Percentiles rank a stretch among this genome's conserved stretches.
phyloP scores from a whole-genome alignment of 1,140 invertebrate species.

The Hyles vespertilio region DNA sequence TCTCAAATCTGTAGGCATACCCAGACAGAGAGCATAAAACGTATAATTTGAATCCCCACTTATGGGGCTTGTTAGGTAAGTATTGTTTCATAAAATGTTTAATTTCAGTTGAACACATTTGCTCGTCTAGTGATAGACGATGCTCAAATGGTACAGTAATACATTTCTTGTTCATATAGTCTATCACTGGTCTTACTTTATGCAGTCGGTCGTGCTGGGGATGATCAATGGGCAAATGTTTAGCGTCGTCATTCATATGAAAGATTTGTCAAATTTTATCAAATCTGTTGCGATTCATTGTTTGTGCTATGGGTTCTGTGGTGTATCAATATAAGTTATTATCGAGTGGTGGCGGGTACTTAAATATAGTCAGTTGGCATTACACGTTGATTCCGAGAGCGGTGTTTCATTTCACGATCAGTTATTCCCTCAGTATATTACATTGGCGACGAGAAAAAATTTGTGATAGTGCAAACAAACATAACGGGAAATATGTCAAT shows the following conservation, averaged over 20 bases:
- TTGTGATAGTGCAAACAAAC: too few relatives aligned
- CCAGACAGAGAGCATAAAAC: constrained; percentile 33
- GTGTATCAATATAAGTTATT: too few relatives aligned
- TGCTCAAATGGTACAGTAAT: constrained; percentile 29
- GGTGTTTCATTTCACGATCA: too few relatives aligned
- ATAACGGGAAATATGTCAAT: too few relatives aligned
- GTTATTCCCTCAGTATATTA: too few relatives aligned
- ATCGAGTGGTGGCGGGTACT: too few relatives aligned
- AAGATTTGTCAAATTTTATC: constrained; percentile 7
- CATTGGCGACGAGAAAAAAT: too few relatives aligned
- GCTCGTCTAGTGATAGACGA: constrained; percentile 32
- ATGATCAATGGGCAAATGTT: constrained; percentile 22
- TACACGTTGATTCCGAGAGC: too few relatives aligned
- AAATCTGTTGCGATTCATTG: too few relatives aligned
- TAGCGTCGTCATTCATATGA: constrained; percentile 23
- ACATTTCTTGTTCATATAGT: constrained; percentile 11
- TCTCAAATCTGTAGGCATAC: constrained; percentile 49
- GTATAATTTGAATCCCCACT: constrained; percentile 53
- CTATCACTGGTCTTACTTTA: constrained; percentile 24
- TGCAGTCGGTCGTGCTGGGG: constrained; percentile 37
- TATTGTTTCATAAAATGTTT: constrained; percentile 50
- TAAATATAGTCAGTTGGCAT: too few relatives aligned
- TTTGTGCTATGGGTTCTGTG: too few relatives aligned
- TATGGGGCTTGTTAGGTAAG: constrained; percentile 31
- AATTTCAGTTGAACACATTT: constrained; percentile 59